Conservation (phyloP, 2,113 vertebrate genomes). For the Ondatra zibethicus region DNA sequence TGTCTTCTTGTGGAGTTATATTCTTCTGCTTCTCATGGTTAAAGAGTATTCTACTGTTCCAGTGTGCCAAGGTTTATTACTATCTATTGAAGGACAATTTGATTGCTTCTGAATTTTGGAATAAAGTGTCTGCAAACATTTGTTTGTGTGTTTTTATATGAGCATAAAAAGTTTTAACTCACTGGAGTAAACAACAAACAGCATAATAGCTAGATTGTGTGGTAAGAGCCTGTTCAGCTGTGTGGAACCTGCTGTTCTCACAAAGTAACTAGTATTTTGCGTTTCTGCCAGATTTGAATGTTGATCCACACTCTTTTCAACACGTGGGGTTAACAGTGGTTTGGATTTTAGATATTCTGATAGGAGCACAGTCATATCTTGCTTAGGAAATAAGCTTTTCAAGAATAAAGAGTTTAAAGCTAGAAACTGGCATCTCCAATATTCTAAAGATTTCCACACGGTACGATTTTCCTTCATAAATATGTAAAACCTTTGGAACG, state of each 20-base stretch:
- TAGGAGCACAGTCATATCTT: neutral
- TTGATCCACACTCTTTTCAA: neutral
- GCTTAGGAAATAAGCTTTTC: conserved; percentile 18
- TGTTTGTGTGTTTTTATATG: neutral
- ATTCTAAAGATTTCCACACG: conserved; percentile 18
- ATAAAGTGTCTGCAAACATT: conserved; percentile 12
- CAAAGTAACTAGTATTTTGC: neutral
- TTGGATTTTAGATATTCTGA: conserved; percentile 1
- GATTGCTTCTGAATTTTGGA: neutral
- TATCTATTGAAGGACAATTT: neutral
- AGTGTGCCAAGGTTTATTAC: neutral
- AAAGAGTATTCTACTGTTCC: neutral
- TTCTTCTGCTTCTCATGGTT: neutral
- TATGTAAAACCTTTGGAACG: conserved; percentile 17
- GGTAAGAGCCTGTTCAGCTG: neutral
- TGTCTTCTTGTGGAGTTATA: neutral
- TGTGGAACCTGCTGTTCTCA: neutral
- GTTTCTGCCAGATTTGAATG: neutral
- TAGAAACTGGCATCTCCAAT: neutral
- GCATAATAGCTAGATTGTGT: neutral
- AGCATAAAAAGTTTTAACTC: neutral
- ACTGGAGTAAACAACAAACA: neutral
- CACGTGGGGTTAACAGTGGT: neutral
- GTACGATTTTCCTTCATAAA: conserved; percentile 7
- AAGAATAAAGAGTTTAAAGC: conserved; percentile 35